Base-by-base conservation (phyloP, 1,140 invertebrate species). In the Drosophila lini region DNA sequence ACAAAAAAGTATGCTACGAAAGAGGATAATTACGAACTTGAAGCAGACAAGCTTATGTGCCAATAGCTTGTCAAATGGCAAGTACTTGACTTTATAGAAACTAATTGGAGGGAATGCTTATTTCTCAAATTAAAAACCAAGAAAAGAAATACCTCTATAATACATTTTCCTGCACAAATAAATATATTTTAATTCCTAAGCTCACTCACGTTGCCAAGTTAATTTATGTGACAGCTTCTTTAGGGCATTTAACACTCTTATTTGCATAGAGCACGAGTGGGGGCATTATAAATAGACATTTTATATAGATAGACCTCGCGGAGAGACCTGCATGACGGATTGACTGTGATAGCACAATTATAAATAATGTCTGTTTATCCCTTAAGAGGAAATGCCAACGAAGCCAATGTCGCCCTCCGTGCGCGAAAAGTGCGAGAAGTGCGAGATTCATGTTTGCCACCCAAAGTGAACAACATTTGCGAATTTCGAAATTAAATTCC, bases 401-500 rank as follows among this genome's bases (percentile, higher is more conserved):
- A 38, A 55, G 55, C 32, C 55, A 42, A 47, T 45, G 44, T 71
- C 68, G 65, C 64, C 31, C 41, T 75, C 58, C 36, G 19, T 70
- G 13, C 50, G 28, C 41, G 32, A 42, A 45, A 74, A 78, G 61
- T 74, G 64, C 62, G 75, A 81, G 65, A 84, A 80, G 67, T 73
- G 64, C 59, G 80, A 85, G 74, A 84, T 75, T 81, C 81, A 80
- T 83, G 83, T 88, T 90, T 91, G 86, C 90, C 90, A 91, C 90
- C 90, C 90, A 91, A 76, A 80, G 76, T 76, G 90, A 74, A 90
- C 73, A 86, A 69, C 81, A 90, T 86, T 88, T 82, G 84, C 82
- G 81, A 83, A 90, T 91, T 91, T 89, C 77, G 58, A 91, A 91
- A 91, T 90, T 90, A 91, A 90, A 90, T 83, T 90, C 77, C 88